Evolutionary conservation across 1,140 invertebrate species (phyloP).

Genomic region (Theocolax elegans): DNA sequence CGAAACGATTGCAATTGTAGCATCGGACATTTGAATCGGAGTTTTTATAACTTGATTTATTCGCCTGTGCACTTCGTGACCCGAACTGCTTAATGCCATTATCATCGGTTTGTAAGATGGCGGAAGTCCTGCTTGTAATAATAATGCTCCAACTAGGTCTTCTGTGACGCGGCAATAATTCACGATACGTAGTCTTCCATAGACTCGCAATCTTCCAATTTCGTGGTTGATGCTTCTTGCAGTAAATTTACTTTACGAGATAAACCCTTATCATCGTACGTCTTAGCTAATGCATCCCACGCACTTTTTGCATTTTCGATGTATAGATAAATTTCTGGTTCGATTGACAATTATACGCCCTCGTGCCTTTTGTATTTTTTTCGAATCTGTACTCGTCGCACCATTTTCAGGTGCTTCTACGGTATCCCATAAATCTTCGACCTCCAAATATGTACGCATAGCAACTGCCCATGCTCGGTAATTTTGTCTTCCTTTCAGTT

Average conservation of each 20-base stretch:
- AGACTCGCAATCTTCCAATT: no score
- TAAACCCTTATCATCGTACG: no score
- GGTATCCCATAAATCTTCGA: not conserved
- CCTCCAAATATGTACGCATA: not conserved
- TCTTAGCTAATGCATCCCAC: no score
- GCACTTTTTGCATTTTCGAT: no score
- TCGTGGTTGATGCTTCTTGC: no score
- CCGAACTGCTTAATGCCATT: not conserved
- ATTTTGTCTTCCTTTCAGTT: not conserved
- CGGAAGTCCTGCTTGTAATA: not conserved
- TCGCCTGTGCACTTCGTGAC: not conserved
- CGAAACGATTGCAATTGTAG: not conserved
- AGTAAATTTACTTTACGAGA: no score
- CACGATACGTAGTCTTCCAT: no score
- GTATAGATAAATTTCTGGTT: no score
- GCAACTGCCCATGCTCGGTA: not conserved
- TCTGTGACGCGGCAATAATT: no score
- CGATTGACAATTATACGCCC: no score
- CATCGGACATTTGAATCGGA: not conserved
- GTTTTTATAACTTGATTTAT: not conserved
- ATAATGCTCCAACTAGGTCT: no score
- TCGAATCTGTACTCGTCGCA: not conserved
- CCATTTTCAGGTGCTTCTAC: not conserved
- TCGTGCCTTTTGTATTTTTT: not conserved
- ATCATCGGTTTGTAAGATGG: constrained; percentile 1